phyloP scores from a whole-genome alignment of 2,797 vertebrate species.

The Sebastes dallii region DNA sequence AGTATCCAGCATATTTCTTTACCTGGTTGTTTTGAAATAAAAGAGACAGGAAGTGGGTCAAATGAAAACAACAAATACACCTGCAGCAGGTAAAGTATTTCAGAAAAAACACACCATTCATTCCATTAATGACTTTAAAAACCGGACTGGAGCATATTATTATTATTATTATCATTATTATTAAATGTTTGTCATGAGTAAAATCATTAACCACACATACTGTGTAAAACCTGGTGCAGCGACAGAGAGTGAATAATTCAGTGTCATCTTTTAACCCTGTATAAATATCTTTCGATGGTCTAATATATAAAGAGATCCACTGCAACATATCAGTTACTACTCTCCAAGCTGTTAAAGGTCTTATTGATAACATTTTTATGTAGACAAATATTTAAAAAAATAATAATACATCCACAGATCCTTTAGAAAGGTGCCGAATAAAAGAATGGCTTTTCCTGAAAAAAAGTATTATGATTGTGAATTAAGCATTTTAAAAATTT shows the following conservation, averaged over 20 bases:
- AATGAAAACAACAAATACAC: constrained; percentile 66
- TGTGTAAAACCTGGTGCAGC: constrained; percentile 89
- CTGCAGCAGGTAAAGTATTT: constrained; percentile 75
- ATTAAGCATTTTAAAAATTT: no score
- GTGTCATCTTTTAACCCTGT: constrained; percentile 93
- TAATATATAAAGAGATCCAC: constrained; percentile 77
- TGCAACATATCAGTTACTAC: constrained; percentile 69
- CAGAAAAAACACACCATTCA: constrained; percentile 76
- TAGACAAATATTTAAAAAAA: no score
- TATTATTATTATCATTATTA: constrained; percentile 24
- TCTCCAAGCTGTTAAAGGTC: constrained; percentile 51
- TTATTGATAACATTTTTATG: no score
- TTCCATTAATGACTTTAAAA: constrained; percentile 76
- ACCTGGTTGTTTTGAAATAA: constrained; percentile 90
- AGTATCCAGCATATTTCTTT: constrained; percentile 93
- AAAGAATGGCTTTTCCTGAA: no score
- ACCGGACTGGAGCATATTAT: constrained; percentile 69
- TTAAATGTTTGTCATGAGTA: constrained; percentile 80
- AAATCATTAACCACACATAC: constrained; percentile 85
- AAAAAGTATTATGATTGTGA: no score
- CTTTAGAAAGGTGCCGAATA: no score
- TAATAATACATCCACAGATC: no score
- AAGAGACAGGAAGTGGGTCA: constrained; percentile 66
- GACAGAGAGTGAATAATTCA: constrained; percentile 85
- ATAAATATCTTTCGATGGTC: constrained; percentile 82